These are phyloP conservation scores for Crenichthys baileyi DNA, from an alignment of 2,797 vertebrate genomes.

Conservation along the genomic window DNA sequence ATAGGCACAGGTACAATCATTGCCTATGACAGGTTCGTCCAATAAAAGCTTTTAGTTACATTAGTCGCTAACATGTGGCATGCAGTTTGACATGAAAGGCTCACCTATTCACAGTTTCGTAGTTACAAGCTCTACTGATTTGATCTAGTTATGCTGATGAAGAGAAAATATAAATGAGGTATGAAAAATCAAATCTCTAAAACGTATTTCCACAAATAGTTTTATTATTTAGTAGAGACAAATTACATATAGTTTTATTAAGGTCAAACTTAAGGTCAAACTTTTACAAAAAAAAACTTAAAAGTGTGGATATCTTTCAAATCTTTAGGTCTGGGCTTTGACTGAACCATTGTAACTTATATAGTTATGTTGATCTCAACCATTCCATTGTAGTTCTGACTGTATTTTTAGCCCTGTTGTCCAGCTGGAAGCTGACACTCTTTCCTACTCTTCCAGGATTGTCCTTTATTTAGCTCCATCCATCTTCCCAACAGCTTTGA, in stretches of 20 bases:
- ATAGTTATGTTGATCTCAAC: neutral
- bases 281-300: neutral
- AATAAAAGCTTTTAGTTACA: neutral
- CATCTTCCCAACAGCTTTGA: neutral
- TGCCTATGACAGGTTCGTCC: neutral
- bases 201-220: too few species aligned
- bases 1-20: conserved; percentile 90
- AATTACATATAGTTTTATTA: too few species aligned
- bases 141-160: too few species aligned
- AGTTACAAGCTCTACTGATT: too few species aligned
- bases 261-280: neutral
- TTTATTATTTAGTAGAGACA: too few species aligned
- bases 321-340: neutral
- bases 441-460: neutral
- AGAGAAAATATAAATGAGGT: too few species aligned
- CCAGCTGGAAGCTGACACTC: neutral
- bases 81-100: too few species aligned
- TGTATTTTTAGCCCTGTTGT: neutral
- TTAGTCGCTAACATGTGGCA: neutral
- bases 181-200: too few species aligned
- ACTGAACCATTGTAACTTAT: neutral
- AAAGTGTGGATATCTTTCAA: neutral
- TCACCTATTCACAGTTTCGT: too few species aligned
- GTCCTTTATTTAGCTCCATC: neutral
- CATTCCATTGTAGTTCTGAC: neutral